Percentiles rank a stretch among this genome's conserved stretches.
Conservation (phyloP, 2,888 invertebrate genomes). For the Ennomos quercinarius region DNA sequence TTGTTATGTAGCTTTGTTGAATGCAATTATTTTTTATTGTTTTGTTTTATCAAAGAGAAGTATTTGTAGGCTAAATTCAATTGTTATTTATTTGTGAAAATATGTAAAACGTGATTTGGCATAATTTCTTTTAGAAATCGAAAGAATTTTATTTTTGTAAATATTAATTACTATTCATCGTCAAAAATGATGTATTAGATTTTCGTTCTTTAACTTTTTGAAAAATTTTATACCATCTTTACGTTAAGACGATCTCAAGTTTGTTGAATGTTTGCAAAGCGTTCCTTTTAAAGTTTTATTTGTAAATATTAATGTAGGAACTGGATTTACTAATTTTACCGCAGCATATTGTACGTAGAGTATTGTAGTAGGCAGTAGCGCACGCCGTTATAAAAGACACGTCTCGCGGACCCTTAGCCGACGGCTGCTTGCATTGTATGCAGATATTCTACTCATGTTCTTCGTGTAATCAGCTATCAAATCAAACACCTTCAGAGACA, state of each 20-base stretch:
- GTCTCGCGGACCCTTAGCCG: constrained; percentile 51
- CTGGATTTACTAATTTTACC: constrained; percentile 82
- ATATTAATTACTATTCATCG: constrained; percentile 58
- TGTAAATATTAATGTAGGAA: constrained; percentile 83
- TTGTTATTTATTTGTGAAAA: constrained; percentile 84
- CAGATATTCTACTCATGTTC: constrained; percentile 77
- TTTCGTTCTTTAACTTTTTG: constrained; percentile 78
- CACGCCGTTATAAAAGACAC: constrained; percentile 62
- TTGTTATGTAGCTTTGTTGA: constrained; percentile 85
- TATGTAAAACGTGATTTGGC: constrained; percentile 79
- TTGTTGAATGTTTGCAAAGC: constrained; percentile 85
- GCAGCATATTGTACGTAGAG: constrained; percentile 66
- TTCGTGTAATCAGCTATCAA: constrained; percentile 81
- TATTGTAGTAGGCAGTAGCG: constrained; percentile 53
- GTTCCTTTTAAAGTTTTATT: constrained; percentile 86
- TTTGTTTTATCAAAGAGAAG: constrained; percentile 83
- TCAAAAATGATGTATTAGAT: constrained; percentile 71
- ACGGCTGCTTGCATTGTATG: constrained; percentile 70
- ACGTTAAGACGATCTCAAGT: constrained; percentile 85
- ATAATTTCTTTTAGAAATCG: constrained; percentile 66
- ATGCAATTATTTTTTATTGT: constrained; percentile 86
- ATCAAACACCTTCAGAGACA: constrained; percentile 79
- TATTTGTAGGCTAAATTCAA: constrained; percentile 84
- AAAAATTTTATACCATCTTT: constrained; percentile 81
- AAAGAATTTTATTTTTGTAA: constrained; percentile 66